Evolutionary conservation across 92 coral and sea anemone genomes (phyloP).

Genomic region (Heteractis magnifica): DNA sequence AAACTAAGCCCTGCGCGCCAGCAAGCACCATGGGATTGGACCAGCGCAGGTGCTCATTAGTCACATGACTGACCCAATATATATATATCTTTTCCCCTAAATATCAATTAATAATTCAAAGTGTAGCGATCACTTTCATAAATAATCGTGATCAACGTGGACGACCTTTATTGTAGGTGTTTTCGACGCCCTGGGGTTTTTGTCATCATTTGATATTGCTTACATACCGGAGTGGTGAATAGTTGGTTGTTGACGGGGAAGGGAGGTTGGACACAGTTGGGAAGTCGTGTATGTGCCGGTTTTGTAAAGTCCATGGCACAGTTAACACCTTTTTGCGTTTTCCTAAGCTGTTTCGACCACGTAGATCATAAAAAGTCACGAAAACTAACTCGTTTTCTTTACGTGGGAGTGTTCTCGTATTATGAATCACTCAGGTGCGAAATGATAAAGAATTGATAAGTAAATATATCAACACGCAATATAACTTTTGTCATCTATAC

Average conservation of each 20-base stretch:
- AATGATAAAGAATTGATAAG: not conserved
- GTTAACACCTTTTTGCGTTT: not conserved
- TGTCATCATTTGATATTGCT: constrained; percentile 26
- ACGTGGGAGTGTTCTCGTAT: not conserved
- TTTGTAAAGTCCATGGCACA: no score
- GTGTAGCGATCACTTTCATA: constrained; percentile 15
- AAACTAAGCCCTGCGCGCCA: constrained; percentile 63
- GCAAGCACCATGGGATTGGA: constrained; percentile 88
- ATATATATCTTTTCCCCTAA: constrained; percentile 36
- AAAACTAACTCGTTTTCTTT: not conserved
- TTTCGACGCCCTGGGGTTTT: constrained; percentile 27
- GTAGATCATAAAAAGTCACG: not conserved
- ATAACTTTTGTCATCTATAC: not conserved
- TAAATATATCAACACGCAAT: not conserved
- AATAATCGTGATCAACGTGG: constrained; percentile 41
- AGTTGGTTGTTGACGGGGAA: not conserved
- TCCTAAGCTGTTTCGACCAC: not conserved
- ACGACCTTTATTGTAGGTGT: constrained; percentile 34
- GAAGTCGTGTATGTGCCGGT: no score
- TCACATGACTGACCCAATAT: constrained; percentile 70
- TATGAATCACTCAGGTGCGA: not conserved
- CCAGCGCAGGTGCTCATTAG: constrained; percentile 72
- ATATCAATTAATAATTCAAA: constrained; percentile 25
- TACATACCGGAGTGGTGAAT: not conserved
- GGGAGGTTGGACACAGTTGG: no score